These are phyloP conservation scores for Pissodes strobi DNA, from an alignment of 1,140 invertebrate species.

Conservation along the genomic window DNA sequence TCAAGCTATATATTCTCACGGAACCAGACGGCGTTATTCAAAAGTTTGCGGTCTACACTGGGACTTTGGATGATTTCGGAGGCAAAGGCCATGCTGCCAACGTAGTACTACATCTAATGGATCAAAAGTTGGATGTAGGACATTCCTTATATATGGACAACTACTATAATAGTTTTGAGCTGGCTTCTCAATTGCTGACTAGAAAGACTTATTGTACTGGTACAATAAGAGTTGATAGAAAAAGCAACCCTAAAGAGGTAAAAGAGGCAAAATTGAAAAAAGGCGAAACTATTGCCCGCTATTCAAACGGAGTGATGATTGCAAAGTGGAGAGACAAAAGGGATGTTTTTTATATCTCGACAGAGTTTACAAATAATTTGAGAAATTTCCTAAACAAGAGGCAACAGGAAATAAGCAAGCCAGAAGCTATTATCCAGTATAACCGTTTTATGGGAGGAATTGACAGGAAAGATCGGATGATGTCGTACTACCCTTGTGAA, in stretches of 20 bases:
- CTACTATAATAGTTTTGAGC: conserved; percentile 53
- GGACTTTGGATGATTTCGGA: conserved; percentile 22
- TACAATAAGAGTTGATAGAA: conserved; percentile 45
- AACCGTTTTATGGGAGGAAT: conserved; percentile 28
- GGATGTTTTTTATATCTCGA: conserved; percentile 42
- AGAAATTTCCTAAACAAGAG: background rate
- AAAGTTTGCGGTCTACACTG: conserved; percentile 27
- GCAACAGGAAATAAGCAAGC: conserved; percentile 12
- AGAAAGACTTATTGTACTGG: conserved; percentile 50
- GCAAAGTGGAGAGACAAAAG: conserved; percentile 52
- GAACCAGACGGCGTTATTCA: conserved; percentile 17
- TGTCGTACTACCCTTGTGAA: conserved; percentile 23
- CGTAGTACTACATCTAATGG: conserved; percentile 31
- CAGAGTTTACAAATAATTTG: conserved; percentile 26
- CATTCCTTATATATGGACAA: no score
- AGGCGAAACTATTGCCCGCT: conserved; percentile 46
- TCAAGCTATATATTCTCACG: conserved; percentile 33
- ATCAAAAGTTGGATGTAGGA: conserved; percentile 45
- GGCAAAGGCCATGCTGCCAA: no score
- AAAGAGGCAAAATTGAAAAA: conserved; percentile 43
- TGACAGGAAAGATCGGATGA: conserved; percentile 29
- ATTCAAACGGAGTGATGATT: conserved; percentile 42
- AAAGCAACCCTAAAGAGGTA: conserved; percentile 31
- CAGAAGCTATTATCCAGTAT: conserved; percentile 37
- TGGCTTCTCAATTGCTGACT: conserved; percentile 49